Conservation (phyloP, 2,888 invertebrate genomes). For the Rhopalosiphum nymphaeae region DNA sequence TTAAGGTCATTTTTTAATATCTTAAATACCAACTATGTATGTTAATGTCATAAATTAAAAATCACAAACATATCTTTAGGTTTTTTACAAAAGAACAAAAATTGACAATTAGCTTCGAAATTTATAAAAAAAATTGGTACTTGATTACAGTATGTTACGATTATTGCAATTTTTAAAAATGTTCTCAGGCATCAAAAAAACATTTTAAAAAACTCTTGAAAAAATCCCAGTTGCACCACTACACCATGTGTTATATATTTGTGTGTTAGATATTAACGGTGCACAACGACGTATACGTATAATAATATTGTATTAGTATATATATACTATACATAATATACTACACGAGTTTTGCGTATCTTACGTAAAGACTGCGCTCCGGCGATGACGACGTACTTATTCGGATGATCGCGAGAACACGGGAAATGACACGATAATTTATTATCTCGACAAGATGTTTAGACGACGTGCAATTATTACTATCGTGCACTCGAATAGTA, state of each 20-base stretch:
- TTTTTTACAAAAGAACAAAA: not conserved
- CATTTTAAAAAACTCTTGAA: not conserved
- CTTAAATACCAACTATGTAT: not conserved
- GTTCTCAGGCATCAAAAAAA: not conserved
- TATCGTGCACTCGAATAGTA: not conserved
- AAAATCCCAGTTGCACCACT: not conserved
- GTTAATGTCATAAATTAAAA: not conserved
- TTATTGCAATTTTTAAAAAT: not conserved
- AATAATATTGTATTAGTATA: not conserved
- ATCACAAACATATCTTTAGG: not conserved
- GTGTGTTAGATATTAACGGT: not conserved
- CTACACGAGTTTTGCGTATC: not conserved
- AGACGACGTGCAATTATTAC: not conserved
- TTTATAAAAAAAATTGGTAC: too few relatives aligned
- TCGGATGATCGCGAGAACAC: constrained; percentile 29
- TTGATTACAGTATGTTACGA: not conserved
- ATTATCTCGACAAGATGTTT: constrained; percentile 19
- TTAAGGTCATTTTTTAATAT: not conserved
- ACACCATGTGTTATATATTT: not conserved
- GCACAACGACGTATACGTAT: not conserved
- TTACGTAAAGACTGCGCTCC: not conserved
- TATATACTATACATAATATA: not conserved
- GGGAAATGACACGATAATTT: constrained; percentile 40
- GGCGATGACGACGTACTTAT: not conserved
- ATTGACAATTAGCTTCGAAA: not conserved